Evolutionary conservation across 2,113 vertebrate species (phyloP), one percentile per base, ranked within the genome.

Genomic region (Laticauda colubrina): DNA sequence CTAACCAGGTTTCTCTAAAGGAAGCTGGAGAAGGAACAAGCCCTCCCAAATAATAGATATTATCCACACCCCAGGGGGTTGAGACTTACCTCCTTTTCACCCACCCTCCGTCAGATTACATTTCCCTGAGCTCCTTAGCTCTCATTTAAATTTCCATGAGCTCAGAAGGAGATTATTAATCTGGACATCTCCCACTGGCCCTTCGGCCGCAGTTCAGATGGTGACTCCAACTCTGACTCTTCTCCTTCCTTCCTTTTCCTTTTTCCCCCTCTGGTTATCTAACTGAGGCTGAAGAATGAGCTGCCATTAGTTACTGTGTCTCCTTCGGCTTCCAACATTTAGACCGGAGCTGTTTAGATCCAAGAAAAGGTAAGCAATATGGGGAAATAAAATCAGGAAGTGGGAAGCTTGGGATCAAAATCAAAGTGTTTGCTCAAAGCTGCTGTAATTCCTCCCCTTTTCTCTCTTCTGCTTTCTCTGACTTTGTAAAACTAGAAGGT

Each of bases 61-160:
- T 18, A 81, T 81, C 15, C n/a, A 39, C 69, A 39, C 6, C n/a
- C 15, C 6, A 3, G 14, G 15, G 5, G 2, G 69, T 81, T 5
- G 20, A 20, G 69, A 3, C n/a, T 43, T 15, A 75, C 26, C 64
- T 4, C 9, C 51, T 54, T 11, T 48, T 3, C 3, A 0, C 24
- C 24, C 15, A 0, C 10, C 51, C 9, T 20, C 15, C 26, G 4
- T 81, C 43, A 24, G 45, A 43, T 55, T 59, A 4, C 34, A 21
- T 61, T 88, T 75, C 87, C 69, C 39, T 89, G 87, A 93, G 93
- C 90, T 85, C 55, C 85, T 91, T 91, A 91, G 90, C 59, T 4
- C 39, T 64, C 53, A 11, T 3, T 39, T 53, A 24, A 81, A 29
- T 93, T 93, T 91, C 93, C 86, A 59, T 89, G 90, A 91, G 87